These are phyloP conservation scores for Corvus hawaiiensis DNA, from an alignment of 2,113 vertebrate species.

Conservation along the genomic window DNA sequence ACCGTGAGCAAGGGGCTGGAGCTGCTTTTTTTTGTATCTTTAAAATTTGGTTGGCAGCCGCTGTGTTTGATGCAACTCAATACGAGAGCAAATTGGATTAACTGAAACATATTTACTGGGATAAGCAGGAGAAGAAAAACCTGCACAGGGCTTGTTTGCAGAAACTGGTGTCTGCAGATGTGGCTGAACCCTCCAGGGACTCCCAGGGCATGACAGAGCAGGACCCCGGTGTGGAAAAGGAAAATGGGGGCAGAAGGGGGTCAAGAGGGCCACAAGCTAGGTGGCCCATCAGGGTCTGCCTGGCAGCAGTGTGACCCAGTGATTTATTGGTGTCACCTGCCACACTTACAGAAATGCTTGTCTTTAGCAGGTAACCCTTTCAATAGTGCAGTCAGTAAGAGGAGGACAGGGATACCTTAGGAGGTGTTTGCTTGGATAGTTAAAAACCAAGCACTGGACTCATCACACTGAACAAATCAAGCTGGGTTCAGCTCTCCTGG, in stretches of 20 bases:
- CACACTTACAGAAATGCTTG: fast-evolving
- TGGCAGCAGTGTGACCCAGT: background rate
- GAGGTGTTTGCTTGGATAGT: background rate
- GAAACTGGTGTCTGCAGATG: background rate
- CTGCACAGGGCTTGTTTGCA: background rate
- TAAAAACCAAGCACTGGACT: background rate
- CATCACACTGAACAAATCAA: background rate
- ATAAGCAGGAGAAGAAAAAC: background rate
- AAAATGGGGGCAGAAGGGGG: background rate
- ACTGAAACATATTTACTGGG: constrained; percentile 7
- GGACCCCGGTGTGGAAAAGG: background rate
- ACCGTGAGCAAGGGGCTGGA: background rate
- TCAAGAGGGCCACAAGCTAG: background rate
- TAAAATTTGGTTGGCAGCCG: constrained; percentile 13
- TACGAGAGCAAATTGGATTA: constrained; percentile 46
- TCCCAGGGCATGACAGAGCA: background rate
- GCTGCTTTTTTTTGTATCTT: background rate
- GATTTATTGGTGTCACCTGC: background rate
- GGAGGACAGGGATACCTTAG: background rate
- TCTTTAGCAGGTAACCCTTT: background rate
- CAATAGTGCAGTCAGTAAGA: background rate
- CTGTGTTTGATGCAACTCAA: background rate
- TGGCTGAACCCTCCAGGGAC: background rate
- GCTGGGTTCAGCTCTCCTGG: background rate
- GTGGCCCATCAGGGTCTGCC: background rate